These are phyloP conservation scores for Crossaster papposus DNA, from an alignment of 53 echinoderm and acorn worm species.

Conservation along the genomic window DNA sequence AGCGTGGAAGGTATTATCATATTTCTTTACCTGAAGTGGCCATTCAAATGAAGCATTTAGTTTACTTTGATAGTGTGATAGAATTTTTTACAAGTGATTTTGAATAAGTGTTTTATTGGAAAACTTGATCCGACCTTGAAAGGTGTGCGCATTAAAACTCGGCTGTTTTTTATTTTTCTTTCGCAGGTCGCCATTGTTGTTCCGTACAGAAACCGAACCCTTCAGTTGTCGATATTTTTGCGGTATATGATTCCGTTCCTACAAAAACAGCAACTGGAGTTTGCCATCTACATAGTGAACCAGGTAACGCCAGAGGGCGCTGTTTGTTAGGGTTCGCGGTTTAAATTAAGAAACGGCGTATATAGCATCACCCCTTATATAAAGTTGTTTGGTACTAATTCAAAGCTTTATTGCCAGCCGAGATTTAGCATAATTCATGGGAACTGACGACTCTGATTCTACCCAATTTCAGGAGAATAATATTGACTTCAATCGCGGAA, in stretches of 20 bases:
- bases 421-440: neutral
- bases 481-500: conserved; percentile 78
- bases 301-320: conserved; percentile 65
- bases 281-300: conserved; percentile 77
- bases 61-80: neutral
- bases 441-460: neutral
- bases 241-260: conserved; percentile 80
- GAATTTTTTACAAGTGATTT: no score
- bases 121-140: neutral
- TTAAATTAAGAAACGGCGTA: neutral
- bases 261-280: conserved; percentile 80
- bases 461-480: conserved; percentile 63
- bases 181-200: conserved; percentile 82
- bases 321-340: neutral
- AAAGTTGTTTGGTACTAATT: neutral
- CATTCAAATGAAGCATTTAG: neutral
- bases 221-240: conserved; percentile 77
- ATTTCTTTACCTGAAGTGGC: neutral
- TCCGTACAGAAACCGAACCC: conserved; percentile 76
- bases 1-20: conserved; percentile 48
- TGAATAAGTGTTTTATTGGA: neutral
- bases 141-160: neutral
- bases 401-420: neutral
- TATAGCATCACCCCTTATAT: neutral
- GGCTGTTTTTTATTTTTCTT: neutral